Evolutionary conservation across 1,140 invertebrate genomes (phyloP), one percentile per base, ranked within the genome.

Genomic region (Macrobrachium rosenbergii): DNA sequence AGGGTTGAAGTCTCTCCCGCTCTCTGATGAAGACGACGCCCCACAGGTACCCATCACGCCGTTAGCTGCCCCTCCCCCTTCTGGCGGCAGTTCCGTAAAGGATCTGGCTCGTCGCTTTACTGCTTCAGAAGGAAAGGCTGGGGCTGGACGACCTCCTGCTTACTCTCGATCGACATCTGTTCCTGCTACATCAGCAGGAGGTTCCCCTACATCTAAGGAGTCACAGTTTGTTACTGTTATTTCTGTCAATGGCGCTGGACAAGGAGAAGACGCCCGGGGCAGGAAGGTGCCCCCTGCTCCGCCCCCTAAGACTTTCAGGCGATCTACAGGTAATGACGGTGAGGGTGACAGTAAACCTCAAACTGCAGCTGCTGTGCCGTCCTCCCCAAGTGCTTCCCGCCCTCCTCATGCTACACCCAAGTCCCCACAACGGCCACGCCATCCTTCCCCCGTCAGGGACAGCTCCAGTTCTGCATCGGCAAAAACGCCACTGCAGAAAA

Each of bases 211-310:
- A 11, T 62, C 72, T 17, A 83, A 89, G 69, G 80, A 90, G 67
- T 94, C 95, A 91, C 96, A 96, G 92, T 97, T 96, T 93, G 94
- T 97, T 87, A 97, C 96, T 83, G 96, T 97, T 76, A 97, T 97
- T 89, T 95, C 97, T 94, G 96, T 97, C 5, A 96, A 96, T 77
- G 93, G 93, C 16, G 90, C 84, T n/a, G 91, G 89, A 14, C 84
- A 90, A 17, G 84, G 58, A 21, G 88, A 85, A 85, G 89, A 89
- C 69, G 82, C 69, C 28, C 80, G 84, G 10, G 78, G 77, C 43
- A 91, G 91, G 77, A 92, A 91, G 87, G 90, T 92, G 14, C 92
- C 92, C 45, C 92, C 92, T 17, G 89, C 87, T 43, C 91, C 91
- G 5, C 92, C 92, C 58, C 92, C 92, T 0, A 92, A 92, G 82